These are phyloP conservation scores for Drosophila hawaiiensis DNA, from an alignment of 2,888 invertebrate species.

Conservation along the genomic window DNA sequence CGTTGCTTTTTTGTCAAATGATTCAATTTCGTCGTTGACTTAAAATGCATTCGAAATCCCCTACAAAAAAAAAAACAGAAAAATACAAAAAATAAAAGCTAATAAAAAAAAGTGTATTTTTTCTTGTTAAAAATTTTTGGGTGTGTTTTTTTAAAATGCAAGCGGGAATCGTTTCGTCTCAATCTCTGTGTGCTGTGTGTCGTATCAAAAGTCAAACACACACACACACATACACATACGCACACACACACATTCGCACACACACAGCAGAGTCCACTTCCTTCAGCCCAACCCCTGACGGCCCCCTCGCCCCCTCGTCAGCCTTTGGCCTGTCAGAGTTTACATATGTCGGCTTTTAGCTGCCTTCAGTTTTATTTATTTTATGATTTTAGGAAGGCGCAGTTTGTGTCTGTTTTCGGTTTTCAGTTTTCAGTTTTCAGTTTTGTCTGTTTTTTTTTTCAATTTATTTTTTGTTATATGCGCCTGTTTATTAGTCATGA, in stretches of 20 bases:
- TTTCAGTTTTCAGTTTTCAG: neutral
- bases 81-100: conserved; percentile 3
- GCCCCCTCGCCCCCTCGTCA: neutral
- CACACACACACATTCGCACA: neutral
- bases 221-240: conserved; percentile 11
- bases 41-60: conserved; percentile 63
- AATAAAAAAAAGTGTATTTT: conserved; percentile 25
- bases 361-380: conserved; percentile 53
- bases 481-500: conserved; percentile 58
- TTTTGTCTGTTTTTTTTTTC: neutral
- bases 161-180: conserved; percentile 22
- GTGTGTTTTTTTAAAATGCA: conserved; percentile 53
- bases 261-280: conserved; percentile 27
- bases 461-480: conserved; percentile 1
- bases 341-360: conserved; percentile 69
- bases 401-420: conserved; percentile 23
- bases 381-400: conserved; percentile 64
- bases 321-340: conserved; percentile 58
- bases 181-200: conserved; percentile 4
- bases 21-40: conserved; percentile 76
- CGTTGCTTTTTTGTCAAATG: conserved; percentile 72
- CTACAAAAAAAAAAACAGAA: conserved; percentile 17
- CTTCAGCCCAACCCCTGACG: conserved; percentile 16
- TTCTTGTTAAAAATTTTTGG: conserved; percentile 51
- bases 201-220: conserved; percentile 51